These are phyloP conservation scores for Lagria hirta DNA, from an alignment of 2,888 invertebrate species.

Conservation along the genomic window DNA sequence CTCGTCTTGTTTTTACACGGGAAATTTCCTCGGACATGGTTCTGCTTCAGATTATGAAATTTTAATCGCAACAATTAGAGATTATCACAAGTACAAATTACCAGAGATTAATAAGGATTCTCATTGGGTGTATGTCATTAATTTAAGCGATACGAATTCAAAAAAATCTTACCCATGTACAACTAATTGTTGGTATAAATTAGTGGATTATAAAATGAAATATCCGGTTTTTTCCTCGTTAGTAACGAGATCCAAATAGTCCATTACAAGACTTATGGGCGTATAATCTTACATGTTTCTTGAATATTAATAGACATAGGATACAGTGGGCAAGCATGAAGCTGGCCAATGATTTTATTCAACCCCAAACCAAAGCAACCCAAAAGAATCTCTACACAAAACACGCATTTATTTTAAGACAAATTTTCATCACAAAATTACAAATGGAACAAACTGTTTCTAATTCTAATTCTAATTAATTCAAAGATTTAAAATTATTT, in stretches of 20 bases:
- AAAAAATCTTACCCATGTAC: conserved; percentile 12
- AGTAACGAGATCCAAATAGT: conserved; percentile 21
- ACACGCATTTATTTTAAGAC: too few species aligned
- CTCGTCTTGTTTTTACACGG: conserved; percentile 3
- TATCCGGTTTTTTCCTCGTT: conserved; percentile 17
- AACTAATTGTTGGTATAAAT: conserved; percentile 23
- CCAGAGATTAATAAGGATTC: conserved; percentile 15
- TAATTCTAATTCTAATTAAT: too few species aligned
- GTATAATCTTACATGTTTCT: conserved; percentile 21
- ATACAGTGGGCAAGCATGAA: conserved; percentile 12
- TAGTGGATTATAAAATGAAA: conserved; percentile 18
- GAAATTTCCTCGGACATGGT: not conserved
- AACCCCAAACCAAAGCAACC: too few species aligned
- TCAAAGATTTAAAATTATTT: too few species aligned
- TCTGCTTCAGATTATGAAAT: conserved; percentile 19
- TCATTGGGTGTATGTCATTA: conserved; percentile 8
- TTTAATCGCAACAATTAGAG: conserved; percentile 22
- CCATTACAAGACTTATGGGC: conserved; percentile 15
- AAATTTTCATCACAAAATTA: too few species aligned
- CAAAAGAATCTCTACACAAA: too few species aligned
- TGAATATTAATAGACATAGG: conserved; percentile 25
- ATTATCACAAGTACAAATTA: conserved; percentile 23
- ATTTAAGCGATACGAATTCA: conserved; percentile 9
- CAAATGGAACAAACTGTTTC: too few species aligned
- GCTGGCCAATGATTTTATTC: too few species aligned